Conservation (phyloP, 2,113 vertebrate genomes). For the Poecilia latipinna region DNA sequence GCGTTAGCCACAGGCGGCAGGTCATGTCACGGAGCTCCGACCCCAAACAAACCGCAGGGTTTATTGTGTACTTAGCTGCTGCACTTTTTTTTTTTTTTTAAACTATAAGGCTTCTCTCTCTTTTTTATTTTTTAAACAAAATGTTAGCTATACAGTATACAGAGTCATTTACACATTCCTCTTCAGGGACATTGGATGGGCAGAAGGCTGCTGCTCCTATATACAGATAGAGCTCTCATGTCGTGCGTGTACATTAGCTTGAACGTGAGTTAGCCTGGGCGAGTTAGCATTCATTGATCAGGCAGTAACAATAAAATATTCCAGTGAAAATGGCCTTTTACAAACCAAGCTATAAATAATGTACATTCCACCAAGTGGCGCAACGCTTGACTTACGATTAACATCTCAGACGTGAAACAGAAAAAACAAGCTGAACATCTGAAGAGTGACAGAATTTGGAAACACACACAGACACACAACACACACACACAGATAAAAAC, state of each 20-base stretch:
- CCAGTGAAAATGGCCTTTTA: constrained; percentile 74
- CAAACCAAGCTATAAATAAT: constrained; percentile 75
- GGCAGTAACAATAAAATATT: constrained; percentile 74
- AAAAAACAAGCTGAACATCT: constrained; percentile 37
- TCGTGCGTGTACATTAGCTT: constrained; percentile 68
- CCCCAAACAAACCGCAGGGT: constrained; percentile 78
- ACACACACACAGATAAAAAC: not conserved
- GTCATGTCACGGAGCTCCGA: constrained; percentile 64
- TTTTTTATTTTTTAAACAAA: constrained; percentile 74
- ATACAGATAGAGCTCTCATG: constrained; percentile 76
- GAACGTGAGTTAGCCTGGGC: constrained; percentile 58
- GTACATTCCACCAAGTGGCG: constrained; percentile 26
- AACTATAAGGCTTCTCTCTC: constrained; percentile 80
- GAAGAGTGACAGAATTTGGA: constrained; percentile 37
- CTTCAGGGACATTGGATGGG: constrained; percentile 60
- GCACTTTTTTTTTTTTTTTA: constrained; percentile 51
- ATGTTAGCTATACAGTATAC: constrained; percentile 82
- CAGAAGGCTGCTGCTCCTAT: constrained; percentile 69
- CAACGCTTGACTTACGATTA: constrained; percentile 48
- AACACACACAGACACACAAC: constrained; percentile 8
- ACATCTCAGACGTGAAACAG: constrained; percentile 46
- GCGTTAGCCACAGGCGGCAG: constrained; percentile 7
- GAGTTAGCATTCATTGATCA: constrained; percentile 69
- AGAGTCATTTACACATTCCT: constrained; percentile 77
- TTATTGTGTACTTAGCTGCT: constrained; percentile 79